Evolutionary conservation across 2,797 vertebrate species (phyloP).

Genomic region (Rhodeus uyekii): DNA sequence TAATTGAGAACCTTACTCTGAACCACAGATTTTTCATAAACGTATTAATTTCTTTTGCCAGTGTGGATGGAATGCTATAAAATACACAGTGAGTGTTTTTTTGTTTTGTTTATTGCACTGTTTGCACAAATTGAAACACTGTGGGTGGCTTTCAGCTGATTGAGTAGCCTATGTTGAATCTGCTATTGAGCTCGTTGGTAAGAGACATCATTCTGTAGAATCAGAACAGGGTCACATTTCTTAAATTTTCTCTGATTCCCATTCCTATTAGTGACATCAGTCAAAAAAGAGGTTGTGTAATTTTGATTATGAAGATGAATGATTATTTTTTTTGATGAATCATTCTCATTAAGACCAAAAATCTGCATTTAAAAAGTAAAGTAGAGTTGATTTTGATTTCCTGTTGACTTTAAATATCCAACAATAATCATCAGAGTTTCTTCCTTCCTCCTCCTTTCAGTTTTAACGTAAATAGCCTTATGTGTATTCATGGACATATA

Average conservation of each 20-base stretch:
- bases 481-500: slow-evolving; percentile 59
- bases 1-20: too few relatives aligned
- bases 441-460: slow-evolving; percentile 56
- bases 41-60: neutral
- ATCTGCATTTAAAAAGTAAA: slow-evolving; percentile 25
- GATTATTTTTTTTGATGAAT: too few relatives aligned
- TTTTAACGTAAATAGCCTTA: slow-evolving; percentile 42
- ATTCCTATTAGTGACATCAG: neutral
- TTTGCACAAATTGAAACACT: neutral
- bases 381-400: neutral
- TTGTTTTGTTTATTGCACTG: neutral
- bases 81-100: neutral
- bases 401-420: slow-evolving; percentile 34
- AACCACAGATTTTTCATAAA: too few relatives aligned
- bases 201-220: neutral
- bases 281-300: neutral
- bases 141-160: neutral
- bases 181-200: neutral
- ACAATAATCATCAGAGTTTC: slow-evolving; percentile 46
- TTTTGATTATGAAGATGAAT: neutral
- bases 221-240: too few relatives aligned
- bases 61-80: neutral
- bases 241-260: too few relatives aligned
- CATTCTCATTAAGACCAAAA: neutral
- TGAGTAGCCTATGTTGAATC: neutral